Conservation (phyloP, 2,888 invertebrate species). For the Euzophera pinguis region DNA sequence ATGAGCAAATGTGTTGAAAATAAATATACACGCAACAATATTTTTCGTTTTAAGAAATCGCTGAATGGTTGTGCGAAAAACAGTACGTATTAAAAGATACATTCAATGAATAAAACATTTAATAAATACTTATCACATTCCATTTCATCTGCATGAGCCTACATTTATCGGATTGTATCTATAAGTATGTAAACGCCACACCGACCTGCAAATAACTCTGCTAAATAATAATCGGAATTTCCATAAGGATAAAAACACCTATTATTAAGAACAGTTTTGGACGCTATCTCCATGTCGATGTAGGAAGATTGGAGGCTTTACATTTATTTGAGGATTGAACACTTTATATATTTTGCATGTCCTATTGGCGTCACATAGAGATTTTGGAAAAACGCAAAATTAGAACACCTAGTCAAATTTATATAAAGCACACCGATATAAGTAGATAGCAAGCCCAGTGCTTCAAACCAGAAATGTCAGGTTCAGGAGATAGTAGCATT, state of each 20-base stretch:
- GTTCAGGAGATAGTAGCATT: too few relatives aligned
- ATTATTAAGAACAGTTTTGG: neutral
- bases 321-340: too few relatives aligned
- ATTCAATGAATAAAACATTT: constrained; percentile 46
- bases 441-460: too few relatives aligned
- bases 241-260: constrained; percentile 10
- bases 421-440: too few relatives aligned
- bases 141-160: constrained; percentile 33
- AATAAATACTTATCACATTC: constrained; percentile 33
- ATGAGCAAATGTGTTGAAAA: too few relatives aligned
- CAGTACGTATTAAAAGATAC: neutral
- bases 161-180: constrained; percentile 21
- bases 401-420: too few relatives aligned
- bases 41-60: too few relatives aligned
- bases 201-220: neutral
- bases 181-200: neutral
- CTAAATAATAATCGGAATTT: constrained; percentile 20
- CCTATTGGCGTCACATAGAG: too few relatives aligned
- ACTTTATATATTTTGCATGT: too few relatives aligned
- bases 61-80: neutral
- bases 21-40: too few relatives aligned
- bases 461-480: too few relatives aligned
- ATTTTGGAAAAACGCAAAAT: too few relatives aligned
- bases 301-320: neutral
- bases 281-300: neutral